Evolutionary conservation across 2,797 vertebrate species (phyloP), one percentile per base, ranked within the genome.

Genomic region (Sebastes miniatus): DNA sequence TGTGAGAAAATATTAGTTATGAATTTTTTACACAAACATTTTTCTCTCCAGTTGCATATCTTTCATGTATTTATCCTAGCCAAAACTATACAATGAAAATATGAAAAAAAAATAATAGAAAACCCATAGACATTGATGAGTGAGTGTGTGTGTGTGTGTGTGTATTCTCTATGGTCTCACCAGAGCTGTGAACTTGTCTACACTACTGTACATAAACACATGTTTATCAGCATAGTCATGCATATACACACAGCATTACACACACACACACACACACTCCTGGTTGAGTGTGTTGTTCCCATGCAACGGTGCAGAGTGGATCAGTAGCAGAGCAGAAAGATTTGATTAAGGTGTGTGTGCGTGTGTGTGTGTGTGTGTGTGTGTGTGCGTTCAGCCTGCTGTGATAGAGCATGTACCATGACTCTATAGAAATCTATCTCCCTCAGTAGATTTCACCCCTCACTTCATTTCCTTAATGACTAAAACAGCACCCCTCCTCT

Each of bases 391-490:
- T 63, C 57, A 14, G 50, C 86, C 78, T 73, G 82, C 87, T 92
- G 85, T 93, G 87, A 93, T 88, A 85, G 83, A 81, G 90, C 91
- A 92, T 93, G 92, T 91, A 93, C 90, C 89, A 93, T 93, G 90
- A 92, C 91, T 92, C 89, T 70, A 84, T 89, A 88, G 83, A 92
- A 91, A 90, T 92, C 76, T 90, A 90, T 92, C 87, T 86, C 81
- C 59, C 87, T 88, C 80, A 86, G 87, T 88, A 91, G 91, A 93
- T 93, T 93, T 93, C 91, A 90, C 89, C 92, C 91, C 90, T 94
- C 93, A 83, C 86, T 93, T 94, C 84, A 93, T 92, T 93, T 92
- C 77, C 87, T 92, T 94, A 93, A 93, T 93, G 93, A 91, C 84
- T 89, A 88, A 93, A 93, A 87, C 83, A 82, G 76, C 77, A 79